These are phyloP conservation scores for Noctua janthe DNA, from an alignment of 2,888 invertebrate species.

Conservation along the genomic window DNA sequence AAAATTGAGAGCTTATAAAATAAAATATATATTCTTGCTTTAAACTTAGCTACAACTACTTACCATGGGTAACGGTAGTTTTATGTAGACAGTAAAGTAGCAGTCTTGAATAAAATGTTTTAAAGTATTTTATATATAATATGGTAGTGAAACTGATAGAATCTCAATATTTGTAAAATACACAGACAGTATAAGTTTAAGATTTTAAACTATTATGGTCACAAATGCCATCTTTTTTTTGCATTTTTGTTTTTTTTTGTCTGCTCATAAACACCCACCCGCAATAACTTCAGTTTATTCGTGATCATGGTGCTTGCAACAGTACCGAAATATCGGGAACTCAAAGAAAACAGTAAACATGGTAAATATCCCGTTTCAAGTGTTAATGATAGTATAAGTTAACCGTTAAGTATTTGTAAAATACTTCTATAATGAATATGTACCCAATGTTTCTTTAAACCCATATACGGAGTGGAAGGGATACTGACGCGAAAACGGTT, in stretches of 20 bases:
- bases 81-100: conserved; percentile 7
- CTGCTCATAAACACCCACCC: too few relatives aligned
- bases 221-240: too few relatives aligned
- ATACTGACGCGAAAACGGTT: too few relatives aligned
- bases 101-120: neutral
- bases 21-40: neutral
- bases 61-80: neutral
- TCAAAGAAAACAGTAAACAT: too few relatives aligned
- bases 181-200: too few relatives aligned
- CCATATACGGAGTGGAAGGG: neutral
- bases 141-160: neutral
- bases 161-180: neutral
- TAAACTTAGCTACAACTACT: neutral
- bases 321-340: too few relatives aligned
- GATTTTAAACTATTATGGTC: too few relatives aligned
- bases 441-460: neutral
- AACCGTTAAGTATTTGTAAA: neutral
- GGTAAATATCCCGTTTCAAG: too few relatives aligned
- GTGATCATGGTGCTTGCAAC: too few relatives aligned
- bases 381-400: too few relatives aligned
- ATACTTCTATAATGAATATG: neutral
- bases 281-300: too few relatives aligned
- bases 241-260: too few relatives aligned
- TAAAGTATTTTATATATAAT: conserved; percentile 14
- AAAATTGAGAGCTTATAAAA: conserved; percentile 8